phyloP scores from a whole-genome alignment of 2,113 vertebrate genomes.

The Pseudonaja textilis region DNA sequence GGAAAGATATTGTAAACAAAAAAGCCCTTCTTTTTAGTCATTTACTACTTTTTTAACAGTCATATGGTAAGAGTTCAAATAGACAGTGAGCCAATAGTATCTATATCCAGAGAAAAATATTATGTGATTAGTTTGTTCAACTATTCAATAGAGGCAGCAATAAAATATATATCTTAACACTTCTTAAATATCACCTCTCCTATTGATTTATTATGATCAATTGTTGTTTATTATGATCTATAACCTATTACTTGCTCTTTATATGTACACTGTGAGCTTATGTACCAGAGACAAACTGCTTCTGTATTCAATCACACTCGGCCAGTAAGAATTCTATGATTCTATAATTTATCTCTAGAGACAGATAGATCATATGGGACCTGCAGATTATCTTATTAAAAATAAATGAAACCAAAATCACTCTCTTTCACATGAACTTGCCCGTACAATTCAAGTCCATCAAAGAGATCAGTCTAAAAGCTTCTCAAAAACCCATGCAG shows the following conservation, averaged over 20 bases:
- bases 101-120: neutral
- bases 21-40: neutral
- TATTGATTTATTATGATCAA: neutral
- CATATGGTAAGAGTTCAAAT: neutral
- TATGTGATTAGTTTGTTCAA: neutral
- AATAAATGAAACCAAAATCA: neutral
- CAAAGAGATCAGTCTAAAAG: neutral
- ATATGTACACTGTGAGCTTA: neutral
- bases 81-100: neutral
- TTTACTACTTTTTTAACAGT: neutral
- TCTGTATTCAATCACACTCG: neutral
- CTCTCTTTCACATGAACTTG: neutral
- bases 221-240: neutral
- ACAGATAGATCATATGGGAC: neutral
- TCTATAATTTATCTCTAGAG: neutral
- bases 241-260: neutral
- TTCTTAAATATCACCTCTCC: neutral
- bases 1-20: neutral
- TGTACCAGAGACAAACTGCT: neutral
- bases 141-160: neutral
- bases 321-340: neutral
- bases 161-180: neutral
- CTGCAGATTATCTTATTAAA: neutral
- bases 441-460: neutral
- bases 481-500: neutral